Evolutionary conservation across 2,888 invertebrate species (phyloP).

Genomic region (Apotomis betuletana): DNA sequence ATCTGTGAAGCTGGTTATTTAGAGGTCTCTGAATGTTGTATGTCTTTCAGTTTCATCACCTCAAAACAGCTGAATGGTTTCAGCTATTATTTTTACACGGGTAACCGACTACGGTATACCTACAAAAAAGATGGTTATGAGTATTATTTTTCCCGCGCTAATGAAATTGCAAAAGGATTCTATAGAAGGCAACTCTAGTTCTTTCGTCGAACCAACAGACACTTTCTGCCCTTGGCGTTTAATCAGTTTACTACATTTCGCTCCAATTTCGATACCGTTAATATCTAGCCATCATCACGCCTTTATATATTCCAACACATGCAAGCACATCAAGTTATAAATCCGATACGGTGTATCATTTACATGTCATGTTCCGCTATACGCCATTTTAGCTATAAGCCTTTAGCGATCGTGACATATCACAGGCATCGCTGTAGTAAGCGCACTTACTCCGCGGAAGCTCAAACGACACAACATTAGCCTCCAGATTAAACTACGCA

Average conservation of each 20-base stretch:
- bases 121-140: too few species aligned
- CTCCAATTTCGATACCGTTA: background rate
- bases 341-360: background rate
- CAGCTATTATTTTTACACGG: too few species aligned
- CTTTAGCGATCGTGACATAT: slow-evolving; percentile 10
- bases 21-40: too few species aligned
- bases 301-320: background rate
- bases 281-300: background rate
- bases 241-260: background rate
- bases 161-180: too few species aligned
- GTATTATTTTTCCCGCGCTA: too few species aligned
- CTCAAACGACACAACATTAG: slow-evolving; percentile 39
- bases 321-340: background rate
- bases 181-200: too few species aligned
- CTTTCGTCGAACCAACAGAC: too few species aligned
- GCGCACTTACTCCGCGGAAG: slow-evolving; percentile 33
- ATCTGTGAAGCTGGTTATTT: too few species aligned
- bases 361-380: background rate
- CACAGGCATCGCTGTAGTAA: slow-evolving; percentile 15
- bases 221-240: too few species aligned
- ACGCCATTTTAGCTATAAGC: background rate
- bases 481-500: slow-evolving; percentile 27
- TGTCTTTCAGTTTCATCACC: too few species aligned
- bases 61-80: too few species aligned
- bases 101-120: too few species aligned